Evolutionary conservation across 2,888 invertebrate species (phyloP).

Genomic region (Zaprionus bogoriensis): DNA sequence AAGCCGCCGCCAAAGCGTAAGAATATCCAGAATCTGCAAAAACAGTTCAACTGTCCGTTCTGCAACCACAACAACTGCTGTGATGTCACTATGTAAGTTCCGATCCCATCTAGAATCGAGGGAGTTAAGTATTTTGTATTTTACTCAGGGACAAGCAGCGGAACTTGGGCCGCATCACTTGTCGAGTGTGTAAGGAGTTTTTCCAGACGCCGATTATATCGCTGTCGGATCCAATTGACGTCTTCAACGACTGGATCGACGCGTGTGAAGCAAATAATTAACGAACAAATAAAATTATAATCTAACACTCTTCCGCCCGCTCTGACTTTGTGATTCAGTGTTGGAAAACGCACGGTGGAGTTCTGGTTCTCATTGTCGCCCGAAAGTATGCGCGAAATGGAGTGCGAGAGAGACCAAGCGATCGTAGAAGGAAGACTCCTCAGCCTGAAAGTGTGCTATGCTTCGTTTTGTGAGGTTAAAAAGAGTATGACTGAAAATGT

Average conservation of each 20-base stretch:
- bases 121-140: neutral
- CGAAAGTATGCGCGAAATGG: neutral
- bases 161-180: conserved; percentile 96
- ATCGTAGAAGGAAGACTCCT: neutral
- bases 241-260: conserved; percentile 99
- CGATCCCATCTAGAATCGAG: neutral
- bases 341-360: neutral
- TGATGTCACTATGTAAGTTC: conserved; percentile 97
- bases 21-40: conserved; percentile 94
- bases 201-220: conserved; percentile 98
- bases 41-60: conserved; percentile 98
- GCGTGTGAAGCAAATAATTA: conserved; percentile 93
- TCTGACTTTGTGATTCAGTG: too few relatives aligned
- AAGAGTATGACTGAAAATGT: neutral
- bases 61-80: conserved; percentile 99
- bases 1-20: conserved; percentile 97
- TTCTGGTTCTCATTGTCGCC: neutral
- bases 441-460: conserved; percentile 6
- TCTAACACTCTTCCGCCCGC: neutral
- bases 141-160: conserved; percentile 92
- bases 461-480: neutral
- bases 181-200: conserved; percentile 96
- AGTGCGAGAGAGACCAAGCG: neutral
- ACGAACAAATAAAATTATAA: neutral
- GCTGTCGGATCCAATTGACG: conserved; percentile 98